Evolutionary conservation across 2,797 vertebrate genomes (phyloP), one percentile per base, ranked within the genome.

Genomic region (Pseudochirops cupreus): DNA sequence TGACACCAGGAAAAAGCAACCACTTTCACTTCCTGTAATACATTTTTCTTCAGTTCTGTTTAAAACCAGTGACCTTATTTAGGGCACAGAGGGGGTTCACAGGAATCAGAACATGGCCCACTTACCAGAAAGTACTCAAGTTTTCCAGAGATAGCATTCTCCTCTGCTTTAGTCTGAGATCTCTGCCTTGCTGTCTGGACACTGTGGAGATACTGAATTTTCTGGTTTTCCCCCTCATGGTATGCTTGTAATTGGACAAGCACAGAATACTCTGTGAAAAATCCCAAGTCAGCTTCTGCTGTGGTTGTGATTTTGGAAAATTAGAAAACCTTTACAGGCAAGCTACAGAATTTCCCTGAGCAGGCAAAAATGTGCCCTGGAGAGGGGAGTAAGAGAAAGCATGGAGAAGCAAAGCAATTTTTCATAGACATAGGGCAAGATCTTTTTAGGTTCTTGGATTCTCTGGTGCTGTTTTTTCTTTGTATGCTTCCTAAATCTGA

Each of bases 41-140:
- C 95, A 97, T 96, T 97, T 97, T 91, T 97, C 94, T 96, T 96
- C 54, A 59, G 94, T 87, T 93, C 39, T 96, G 91, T 97, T 97
- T 97, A 94, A 98, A 96, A 97, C 93, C 67, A 96, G 91, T 93
- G 94, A 96, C 97, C 94, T 97, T 95, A 92, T 98, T 98, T 91
- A 98, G 94, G 95, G 95, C 97, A 97, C 98, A 97, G 97, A 98
- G 97, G 96, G 93, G 95, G 95, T 97, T 97, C 94, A 97, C 93
- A 98, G 97, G 94, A 98, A 96, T 97, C 91, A 96, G 54, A 97
- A 87, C 39, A 4, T 46, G 39, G 74, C 74, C 74, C 74, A 50
- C 39, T 87, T 87, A 87, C 39, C 39, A 87, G 74, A 87, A 87
- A 91, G 29, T 33, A 10, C 90, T 91, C 39, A 55, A 33, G 16